A percentile compares a stretch with the other conserved stretches of the same genome.
These are phyloP conservation scores for Onychomys leucogaster DNA, from an alignment of 2,797 vertebrate genomes.

Conservation along the genomic window DNA sequence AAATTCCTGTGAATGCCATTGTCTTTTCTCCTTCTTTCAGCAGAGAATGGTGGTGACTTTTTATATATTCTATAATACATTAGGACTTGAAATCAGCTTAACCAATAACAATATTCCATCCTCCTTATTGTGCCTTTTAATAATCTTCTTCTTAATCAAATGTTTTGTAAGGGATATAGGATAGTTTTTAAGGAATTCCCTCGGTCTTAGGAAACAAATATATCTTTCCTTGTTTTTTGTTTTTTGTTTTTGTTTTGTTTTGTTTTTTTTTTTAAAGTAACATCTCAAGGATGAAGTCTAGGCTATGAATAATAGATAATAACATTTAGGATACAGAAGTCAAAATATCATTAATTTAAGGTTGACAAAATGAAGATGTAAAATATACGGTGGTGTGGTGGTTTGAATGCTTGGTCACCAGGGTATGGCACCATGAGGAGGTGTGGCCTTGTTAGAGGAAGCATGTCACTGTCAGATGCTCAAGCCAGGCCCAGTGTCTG, in stretches of 20 bases:
- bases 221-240: neutral
- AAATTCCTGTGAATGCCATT: constrained; percentile 7
- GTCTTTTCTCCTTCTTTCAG: neutral
- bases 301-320: neutral
- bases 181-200: constrained; percentile 35
- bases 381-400: neutral
- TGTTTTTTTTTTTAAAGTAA: too few species aligned
- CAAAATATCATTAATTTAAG: constrained; percentile 28
- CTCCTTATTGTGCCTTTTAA: constrained; percentile 11
- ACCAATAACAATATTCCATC: constrained; percentile 16
- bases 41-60: constrained; percentile 16
- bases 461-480: neutral
- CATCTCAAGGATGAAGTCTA: neutral
- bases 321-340: neutral
- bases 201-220: neutral
- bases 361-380: neutral
- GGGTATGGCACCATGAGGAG: too few species aligned
- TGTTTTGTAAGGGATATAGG: constrained; percentile 51
- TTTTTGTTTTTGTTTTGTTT: too few species aligned
- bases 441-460: neutral
- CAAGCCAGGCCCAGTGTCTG: neutral
- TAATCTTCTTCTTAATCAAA: constrained; percentile 43
- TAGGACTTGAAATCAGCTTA: constrained; percentile 8
- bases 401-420: neutral
- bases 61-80: constrained; percentile 15